Evolutionary conservation across 2,113 vertebrate species (phyloP).

Genomic region (Alaudala cheleensis): DNA sequence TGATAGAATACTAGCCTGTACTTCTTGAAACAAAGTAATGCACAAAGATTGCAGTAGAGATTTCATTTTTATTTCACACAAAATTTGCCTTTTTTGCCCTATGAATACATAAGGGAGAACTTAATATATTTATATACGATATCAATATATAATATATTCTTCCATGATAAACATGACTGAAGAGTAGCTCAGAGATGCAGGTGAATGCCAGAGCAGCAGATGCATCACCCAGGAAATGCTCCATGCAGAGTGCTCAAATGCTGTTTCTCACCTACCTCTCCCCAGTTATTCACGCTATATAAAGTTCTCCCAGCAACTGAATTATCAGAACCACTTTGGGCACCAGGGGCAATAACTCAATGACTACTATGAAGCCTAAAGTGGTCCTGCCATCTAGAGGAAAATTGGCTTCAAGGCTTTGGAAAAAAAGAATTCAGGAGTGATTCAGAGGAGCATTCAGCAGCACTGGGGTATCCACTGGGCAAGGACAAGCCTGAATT

Average conservation of each 20-base stretch:
- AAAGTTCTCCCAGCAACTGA: not conserved
- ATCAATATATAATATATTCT: not conserved
- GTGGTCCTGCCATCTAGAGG: not conserved
- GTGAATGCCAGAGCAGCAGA: not conserved
- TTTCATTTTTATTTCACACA: not conserved
- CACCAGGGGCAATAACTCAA: not conserved
- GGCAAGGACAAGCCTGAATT: not conserved
- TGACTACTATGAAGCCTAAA: not conserved
- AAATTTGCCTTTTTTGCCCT: not conserved
- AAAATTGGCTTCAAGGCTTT: not conserved
- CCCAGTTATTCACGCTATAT: not conserved
- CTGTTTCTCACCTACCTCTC: not conserved
- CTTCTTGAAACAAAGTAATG: not conserved
- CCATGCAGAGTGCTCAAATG: not conserved
- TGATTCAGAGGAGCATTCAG: not conserved
- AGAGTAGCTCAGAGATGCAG: not conserved
- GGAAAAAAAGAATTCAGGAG: not conserved
- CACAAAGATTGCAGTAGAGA: not conserved
- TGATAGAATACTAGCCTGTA: not conserved
- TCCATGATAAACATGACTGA: not conserved
- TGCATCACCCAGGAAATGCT: not conserved
- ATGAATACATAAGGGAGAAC: not conserved
- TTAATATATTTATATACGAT: not conserved
- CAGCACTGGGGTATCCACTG: not conserved
- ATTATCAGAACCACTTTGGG: not conserved